A percentile compares a stretch with the other conserved stretches of the same genome.
Conservation (phyloP, 2,888 invertebrate genomes). For the Nomada fabriciana region DNA sequence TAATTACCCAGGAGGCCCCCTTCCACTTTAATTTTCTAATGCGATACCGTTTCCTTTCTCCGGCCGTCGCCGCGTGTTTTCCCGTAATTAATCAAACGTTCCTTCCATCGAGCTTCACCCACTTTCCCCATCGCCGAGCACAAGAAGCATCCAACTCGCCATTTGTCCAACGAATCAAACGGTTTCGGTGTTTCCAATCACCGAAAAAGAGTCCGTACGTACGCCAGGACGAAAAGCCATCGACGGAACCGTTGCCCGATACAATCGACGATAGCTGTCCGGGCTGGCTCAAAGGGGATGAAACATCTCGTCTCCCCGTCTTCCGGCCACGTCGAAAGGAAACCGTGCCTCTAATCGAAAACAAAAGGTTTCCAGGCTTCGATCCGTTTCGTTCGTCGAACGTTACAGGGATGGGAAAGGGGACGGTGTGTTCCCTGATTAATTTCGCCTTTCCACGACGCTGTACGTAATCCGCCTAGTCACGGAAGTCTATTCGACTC, state of each 20-base stretch:
- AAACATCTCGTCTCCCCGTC: constrained; percentile 42
- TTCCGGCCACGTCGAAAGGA: constrained; percentile 29
- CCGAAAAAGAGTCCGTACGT: constrained; percentile 11
- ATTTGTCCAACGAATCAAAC: background rate
- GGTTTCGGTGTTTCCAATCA: constrained; percentile 17
- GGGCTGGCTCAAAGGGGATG: constrained; percentile 40
- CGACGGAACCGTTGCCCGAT: constrained; percentile 31
- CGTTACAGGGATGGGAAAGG: constrained; percentile 16
- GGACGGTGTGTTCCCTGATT: constrained; percentile 62
- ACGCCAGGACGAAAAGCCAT: constrained; percentile 18
- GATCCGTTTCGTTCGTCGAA: constrained; percentile 49
- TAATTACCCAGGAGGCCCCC: background rate
- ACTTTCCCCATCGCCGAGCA: background rate
- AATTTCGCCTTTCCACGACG: constrained; percentile 70
- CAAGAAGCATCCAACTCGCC: background rate
- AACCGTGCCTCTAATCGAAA: constrained; percentile 56
- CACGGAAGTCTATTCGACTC: constrained; percentile 69
- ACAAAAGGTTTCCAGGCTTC: constrained; percentile 53
- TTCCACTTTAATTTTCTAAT: constrained; percentile 12
- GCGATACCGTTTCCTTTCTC: background rate
- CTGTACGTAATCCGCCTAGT: constrained; percentile 72
- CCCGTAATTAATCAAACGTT: constrained; percentile 28
- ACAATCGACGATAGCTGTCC: constrained; percentile 35
- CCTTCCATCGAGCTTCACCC: background rate
- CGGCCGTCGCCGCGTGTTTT: background rate